A percentile compares a stretch with the other conserved stretches of the same genome.
These are phyloP conservation scores for Aromia moschata DNA, from an alignment of 2,888 invertebrate genomes.

Conservation along the genomic window DNA sequence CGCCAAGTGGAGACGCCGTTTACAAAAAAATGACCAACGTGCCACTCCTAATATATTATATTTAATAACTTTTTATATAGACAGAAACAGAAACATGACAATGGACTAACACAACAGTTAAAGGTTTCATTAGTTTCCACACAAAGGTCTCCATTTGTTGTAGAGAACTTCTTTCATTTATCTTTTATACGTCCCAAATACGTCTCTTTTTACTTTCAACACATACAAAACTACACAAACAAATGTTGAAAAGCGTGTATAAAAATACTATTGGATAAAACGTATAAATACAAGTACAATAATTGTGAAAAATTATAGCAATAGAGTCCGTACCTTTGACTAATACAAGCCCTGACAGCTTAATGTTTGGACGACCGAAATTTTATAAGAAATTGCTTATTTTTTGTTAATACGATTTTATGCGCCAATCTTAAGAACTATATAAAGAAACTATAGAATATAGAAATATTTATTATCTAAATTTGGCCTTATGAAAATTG, in stretches of 20 bases:
- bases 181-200: background rate
- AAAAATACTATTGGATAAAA: background rate
- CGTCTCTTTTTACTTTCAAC: background rate
- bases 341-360: too few relatives aligned
- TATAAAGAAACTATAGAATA: too few relatives aligned
- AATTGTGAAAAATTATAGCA: background rate
- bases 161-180: constrained; percentile 2
- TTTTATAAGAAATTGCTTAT: too few relatives aligned
- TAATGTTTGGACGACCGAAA: too few relatives aligned
- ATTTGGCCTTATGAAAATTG: too few relatives aligned
- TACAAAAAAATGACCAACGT: constrained; percentile 18
- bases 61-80: constrained; percentile 20
- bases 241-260: background rate
- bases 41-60: constrained; percentile 15
- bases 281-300: background rate
- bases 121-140: constrained; percentile 16
- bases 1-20: constrained; percentile 11
- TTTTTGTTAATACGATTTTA: too few relatives aligned
- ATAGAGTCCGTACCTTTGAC: too few relatives aligned
- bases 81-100: constrained; percentile 11
- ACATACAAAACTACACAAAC: too few relatives aligned
- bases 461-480: too few relatives aligned
- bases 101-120: constrained; percentile 7
- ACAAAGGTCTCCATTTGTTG: constrained; percentile 6
- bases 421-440: too few relatives aligned